phyloP scores from a whole-genome alignment of 2,797 vertebrate species.

The Clarias pachynema region DNA sequence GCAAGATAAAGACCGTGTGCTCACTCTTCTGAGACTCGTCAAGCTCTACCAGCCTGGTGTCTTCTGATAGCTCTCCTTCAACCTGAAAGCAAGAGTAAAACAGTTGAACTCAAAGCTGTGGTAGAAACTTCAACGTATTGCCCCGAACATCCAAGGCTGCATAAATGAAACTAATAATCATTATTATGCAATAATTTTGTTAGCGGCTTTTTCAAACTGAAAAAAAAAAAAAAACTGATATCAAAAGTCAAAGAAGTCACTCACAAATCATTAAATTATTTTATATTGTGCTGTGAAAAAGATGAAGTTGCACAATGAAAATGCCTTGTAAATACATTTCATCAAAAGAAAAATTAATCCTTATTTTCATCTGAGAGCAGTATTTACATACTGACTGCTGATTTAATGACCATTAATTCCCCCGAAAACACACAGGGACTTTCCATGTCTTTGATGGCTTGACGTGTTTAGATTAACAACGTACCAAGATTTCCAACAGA shows the following conservation, averaged over 20 bases:
- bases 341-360: too few species aligned
- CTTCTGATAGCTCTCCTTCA: slow-evolving; percentile 87
- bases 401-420: not conserved
- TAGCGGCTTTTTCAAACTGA: not conserved
- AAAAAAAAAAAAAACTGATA: not conserved
- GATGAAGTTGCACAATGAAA: not conserved
- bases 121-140: not conserved
- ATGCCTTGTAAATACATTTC: not conserved
- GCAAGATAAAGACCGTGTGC: slow-evolving; percentile 95
- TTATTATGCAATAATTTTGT: not conserved
- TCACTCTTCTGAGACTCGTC: slow-evolving; percentile 98
- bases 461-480: slow-evolving; percentile 29
- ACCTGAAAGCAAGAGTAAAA: slow-evolving; percentile 72
- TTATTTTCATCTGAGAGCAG: not conserved
- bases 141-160: not conserved
- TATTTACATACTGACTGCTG: not conserved
- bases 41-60: slow-evolving; percentile 88
- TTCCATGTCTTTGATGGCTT: slow-evolving; percentile 40
- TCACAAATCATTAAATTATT: not conserved
- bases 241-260: too few species aligned
- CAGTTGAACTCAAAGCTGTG: not conserved
- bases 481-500: slow-evolving; percentile 51
- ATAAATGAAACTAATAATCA: not conserved
- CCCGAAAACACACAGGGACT: slow-evolving; percentile 23
- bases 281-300: not conserved